Base-by-base conservation (phyloP, 2,113 vertebrate genomes). In the Porphyrio hochstetteri region DNA sequence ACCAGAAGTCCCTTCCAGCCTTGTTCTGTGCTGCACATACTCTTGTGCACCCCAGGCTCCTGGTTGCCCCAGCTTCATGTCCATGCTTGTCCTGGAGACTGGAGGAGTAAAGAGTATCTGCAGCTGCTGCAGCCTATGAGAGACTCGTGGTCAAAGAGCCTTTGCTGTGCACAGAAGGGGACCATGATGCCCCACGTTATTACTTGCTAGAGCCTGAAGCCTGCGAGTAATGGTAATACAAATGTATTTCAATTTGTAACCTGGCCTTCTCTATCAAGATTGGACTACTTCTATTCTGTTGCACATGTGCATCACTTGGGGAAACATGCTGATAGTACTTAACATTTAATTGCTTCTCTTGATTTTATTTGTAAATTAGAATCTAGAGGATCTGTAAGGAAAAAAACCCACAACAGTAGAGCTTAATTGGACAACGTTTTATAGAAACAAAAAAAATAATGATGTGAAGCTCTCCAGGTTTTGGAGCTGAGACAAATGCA, bases 351-450 rank as follows among this genome's bases (percentile, higher is more conserved):
- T 92, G 96, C 92, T 91, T 97, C 90, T 97, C 86, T 97, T 97
- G 96, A 97, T 98, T 98, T 98, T 97, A 96, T 98, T 98, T 97
- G 97, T 98, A 98, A 98, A 98, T 96, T 96, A 98, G 96, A 96
- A 96, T 97, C 92, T 96, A 89, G 95, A 98, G 92, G 92, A 95
- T 96, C 89, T 96, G 91, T 83, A 93, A 97, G 93, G 40, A 93
- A 52, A 94, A 40, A 96, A 93, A 12, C 10, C 18, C 29, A 48
- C 29, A 18, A 1, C 46, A 90, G 92, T 76, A 87, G 82, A 91
- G 95, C 70, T 94, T 97, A 97, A 98, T 96, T 97, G 97, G 94
- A 93, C 91, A 94, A 91, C 78, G 79, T 96, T 90, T 96, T 91
- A 95, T 77, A 94, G 78, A 36, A 33, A 81, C 91, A 33, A 93